phyloP scores from a whole-genome alignment of 2,888 invertebrate genomes.

The Orthonychiurus folsomi region DNA sequence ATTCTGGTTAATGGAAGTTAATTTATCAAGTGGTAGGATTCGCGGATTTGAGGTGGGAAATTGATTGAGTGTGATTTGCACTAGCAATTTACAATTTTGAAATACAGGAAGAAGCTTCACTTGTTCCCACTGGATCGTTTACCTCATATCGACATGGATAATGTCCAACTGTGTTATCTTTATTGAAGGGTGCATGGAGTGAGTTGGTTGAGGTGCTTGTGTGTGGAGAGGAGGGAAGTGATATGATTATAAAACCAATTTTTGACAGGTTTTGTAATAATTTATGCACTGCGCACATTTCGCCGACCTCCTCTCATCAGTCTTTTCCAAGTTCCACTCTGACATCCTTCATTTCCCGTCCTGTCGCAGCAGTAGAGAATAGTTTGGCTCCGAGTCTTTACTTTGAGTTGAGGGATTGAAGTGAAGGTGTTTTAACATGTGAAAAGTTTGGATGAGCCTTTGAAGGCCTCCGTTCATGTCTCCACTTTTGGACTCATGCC shows the following conservation, averaged over 20 bases:
- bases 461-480: conserved; percentile 16
- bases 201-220: conserved; percentile 5
- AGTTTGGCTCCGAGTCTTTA: too few relatives aligned
- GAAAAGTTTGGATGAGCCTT: not conserved
- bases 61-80: too few relatives aligned
- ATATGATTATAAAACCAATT: not conserved
- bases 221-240: not conserved
- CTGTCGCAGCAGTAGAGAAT: too few relatives aligned
- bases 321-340: not conserved
- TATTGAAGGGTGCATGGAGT: not conserved
- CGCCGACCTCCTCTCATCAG: not conserved
- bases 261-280: conserved; percentile 1
- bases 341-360: not conserved
- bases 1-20: too few relatives aligned
- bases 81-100: too few relatives aligned
- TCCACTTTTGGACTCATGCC: conserved; percentile 9
- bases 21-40: too few relatives aligned
- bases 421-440: not conserved
- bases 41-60: too few relatives aligned
- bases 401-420: not conserved
- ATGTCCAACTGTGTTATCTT: not conserved
- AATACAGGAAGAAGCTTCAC: too few relatives aligned
- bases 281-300: not conserved
- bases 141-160: too few relatives aligned
- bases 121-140: too few relatives aligned